Conservation (phyloP, 2,797 vertebrate genomes). For the Sandelia bainsii region DNA sequence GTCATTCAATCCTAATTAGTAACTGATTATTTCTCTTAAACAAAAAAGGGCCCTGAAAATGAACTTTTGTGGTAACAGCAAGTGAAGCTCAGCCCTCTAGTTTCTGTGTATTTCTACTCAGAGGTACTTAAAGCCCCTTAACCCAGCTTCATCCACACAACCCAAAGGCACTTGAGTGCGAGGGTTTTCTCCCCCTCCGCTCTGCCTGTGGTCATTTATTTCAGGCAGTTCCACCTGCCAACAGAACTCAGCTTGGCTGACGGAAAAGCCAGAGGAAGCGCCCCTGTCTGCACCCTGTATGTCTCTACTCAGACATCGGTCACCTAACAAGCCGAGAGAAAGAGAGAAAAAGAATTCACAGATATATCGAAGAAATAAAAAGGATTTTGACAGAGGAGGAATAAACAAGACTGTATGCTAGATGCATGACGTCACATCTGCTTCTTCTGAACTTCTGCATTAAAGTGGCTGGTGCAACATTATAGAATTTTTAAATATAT, state of each 20-base stretch:
- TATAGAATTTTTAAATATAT: neutral
- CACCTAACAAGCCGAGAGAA: slow-evolving; percentile 27
- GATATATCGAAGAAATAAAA: slow-evolving; percentile 4
- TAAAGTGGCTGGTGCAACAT: neutral
- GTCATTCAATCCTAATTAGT: neutral
- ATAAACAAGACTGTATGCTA: neutral
- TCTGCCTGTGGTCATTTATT: slow-evolving; percentile 76
- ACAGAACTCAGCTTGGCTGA: slow-evolving; percentile 75
- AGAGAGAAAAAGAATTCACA: slow-evolving; percentile 19
- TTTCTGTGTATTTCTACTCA: slow-evolving; percentile 44
- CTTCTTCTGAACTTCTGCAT: neutral
- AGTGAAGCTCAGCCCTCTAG: slow-evolving; percentile 1
- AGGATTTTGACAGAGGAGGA: neutral
- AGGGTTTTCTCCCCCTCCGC: slow-evolving; percentile 47
- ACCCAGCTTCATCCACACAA: slow-evolving; percentile 57
- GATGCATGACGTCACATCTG: neutral
- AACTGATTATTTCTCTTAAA: neutral
- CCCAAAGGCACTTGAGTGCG: slow-evolving; percentile 44
- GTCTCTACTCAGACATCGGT: slow-evolving; percentile 50
- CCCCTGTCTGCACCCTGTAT: slow-evolving; percentile 63
- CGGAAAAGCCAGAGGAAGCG: slow-evolving; percentile 63
- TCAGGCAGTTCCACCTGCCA: slow-evolving; percentile 82
- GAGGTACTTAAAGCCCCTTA: slow-evolving; percentile 34
- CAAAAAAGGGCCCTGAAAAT: slow-evolving; percentile 11
- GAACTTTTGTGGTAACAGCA: neutral